Conservation (phyloP, 2,113 vertebrate species). For the Festucalex cinctus region DNA sequence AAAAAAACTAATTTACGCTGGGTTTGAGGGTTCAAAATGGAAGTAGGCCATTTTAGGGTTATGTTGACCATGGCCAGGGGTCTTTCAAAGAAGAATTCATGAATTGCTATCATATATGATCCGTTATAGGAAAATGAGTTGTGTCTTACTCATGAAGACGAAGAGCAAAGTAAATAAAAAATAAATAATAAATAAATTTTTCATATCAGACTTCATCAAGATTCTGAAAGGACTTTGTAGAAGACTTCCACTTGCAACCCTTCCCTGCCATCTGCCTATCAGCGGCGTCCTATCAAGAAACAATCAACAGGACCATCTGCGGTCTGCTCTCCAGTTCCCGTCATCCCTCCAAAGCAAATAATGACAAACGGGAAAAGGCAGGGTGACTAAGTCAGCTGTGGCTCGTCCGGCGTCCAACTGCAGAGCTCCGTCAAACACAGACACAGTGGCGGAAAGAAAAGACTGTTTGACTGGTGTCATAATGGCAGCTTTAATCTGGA, state of each 20-base stretch:
- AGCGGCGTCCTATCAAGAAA: constrained; percentile 63
- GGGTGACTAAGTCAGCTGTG: constrained; percentile 57
- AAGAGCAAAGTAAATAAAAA: too few species aligned
- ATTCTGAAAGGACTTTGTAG: constrained; percentile 27
- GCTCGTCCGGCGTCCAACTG: constrained; percentile 44
- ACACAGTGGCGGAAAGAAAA: constrained; percentile 34
- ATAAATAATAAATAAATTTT: too few species aligned
- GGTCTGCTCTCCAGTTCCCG: constrained; percentile 60
- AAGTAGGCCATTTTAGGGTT: too few species aligned
- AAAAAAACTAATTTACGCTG: too few species aligned
- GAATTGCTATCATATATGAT: too few species aligned
- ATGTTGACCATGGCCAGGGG: too few species aligned
- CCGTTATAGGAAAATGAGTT: too few species aligned
- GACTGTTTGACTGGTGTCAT: constrained; percentile 45
- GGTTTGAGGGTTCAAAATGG: too few species aligned
- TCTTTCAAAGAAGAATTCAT: too few species aligned
- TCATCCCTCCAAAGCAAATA: constrained; percentile 65
- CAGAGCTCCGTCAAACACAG: constrained; percentile 52
- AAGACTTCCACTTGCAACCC: constrained; percentile 19
- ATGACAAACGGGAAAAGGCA: constrained; percentile 57
- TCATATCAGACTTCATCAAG: constrained; percentile 10
- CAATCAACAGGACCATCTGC: constrained; percentile 69
- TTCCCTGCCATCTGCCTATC: constrained; percentile 58
- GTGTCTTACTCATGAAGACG: too few species aligned
- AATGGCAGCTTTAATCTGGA: constrained; percentile 35